Conservation (phyloP, 2,888 invertebrate species). For the Microctonus brassicae region DNA sequence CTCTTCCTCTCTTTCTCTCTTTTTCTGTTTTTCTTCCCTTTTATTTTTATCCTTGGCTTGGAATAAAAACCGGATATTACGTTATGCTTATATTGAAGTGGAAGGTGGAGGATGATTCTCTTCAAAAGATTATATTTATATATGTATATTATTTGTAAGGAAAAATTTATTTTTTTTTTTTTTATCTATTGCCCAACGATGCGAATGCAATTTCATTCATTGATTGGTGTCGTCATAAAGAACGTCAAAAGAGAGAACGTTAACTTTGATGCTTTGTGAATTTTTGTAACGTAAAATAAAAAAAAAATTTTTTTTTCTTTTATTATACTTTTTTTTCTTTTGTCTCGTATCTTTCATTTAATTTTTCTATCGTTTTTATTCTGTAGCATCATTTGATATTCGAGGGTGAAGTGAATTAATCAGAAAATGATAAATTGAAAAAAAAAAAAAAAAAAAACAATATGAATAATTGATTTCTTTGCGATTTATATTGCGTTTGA, state of each 20-base stretch:
- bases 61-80: slow-evolving; percentile 24
- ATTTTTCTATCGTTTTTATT: slow-evolving; percentile 32
- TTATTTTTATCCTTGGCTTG: background rate
- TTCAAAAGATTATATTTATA: background rate
- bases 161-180: background rate
- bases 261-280: slow-evolving; percentile 41
- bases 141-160: background rate
- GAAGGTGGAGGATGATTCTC: background rate
- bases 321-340: background rate
- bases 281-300: background rate
- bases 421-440: background rate
- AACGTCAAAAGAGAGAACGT: slow-evolving; percentile 33
- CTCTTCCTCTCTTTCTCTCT: background rate
- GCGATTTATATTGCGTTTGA: background rate
- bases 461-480: slow-evolving; percentile 1
- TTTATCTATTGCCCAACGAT: slow-evolving; percentile 38
- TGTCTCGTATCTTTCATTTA: slow-evolving; percentile 19
- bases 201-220: slow-evolving; percentile 60
- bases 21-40: background rate
- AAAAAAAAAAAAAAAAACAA: background rate
- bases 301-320: no score
- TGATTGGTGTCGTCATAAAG: slow-evolving; percentile 57
- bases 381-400: no score
- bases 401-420: background rate
- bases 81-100: background rate